Evolutionary conservation across 2,888 invertebrate species (phyloP).

Genomic region (Lasioglossum leucozonium): DNA sequence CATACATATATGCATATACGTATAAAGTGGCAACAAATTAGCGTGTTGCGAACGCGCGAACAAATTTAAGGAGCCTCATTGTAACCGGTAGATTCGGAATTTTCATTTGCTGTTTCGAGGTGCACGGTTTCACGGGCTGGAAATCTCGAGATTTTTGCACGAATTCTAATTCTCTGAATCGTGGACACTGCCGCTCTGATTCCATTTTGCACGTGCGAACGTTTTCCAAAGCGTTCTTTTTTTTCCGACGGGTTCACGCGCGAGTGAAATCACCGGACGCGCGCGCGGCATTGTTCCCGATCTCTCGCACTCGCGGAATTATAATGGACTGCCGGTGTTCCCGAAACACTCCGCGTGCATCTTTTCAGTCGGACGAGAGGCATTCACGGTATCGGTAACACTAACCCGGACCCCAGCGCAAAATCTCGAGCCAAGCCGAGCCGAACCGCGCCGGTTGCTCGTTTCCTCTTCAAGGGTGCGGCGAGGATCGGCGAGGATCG

Average conservation of each 20-base stretch:
- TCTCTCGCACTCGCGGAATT: slow-evolving; percentile 52
- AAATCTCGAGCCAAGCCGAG: slow-evolving; percentile 32
- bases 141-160: neutral
- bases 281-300: slow-evolving; percentile 39
- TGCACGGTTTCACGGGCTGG: neutral
- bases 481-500: slow-evolving; percentile 80
- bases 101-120: neutral
- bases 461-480: slow-evolving; percentile 78
- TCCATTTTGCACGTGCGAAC: slow-evolving; percentile 11
- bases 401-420: slow-evolving; percentile 62
- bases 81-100: neutral
- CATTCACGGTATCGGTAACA: slow-evolving; percentile 70
- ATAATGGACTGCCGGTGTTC: slow-evolving; percentile 54
- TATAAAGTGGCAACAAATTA: slow-evolving; percentile 26
- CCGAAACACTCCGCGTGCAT: slow-evolving; percentile 34
- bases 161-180: slow-evolving; percentile 5
- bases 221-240: neutral
- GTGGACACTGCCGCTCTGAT: neutral
- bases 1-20: too few species aligned
- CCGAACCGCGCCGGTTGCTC: slow-evolving; percentile 66
- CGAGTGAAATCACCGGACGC: slow-evolving; percentile 25
- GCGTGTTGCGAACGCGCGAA: neutral
- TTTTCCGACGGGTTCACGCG: slow-evolving; percentile 5
- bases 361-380: slow-evolving; percentile 40
- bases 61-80: neutral